Evolutionary conservation across 2,888 invertebrate species (phyloP).

Genomic region (Pilophorus perplexus): DNA sequence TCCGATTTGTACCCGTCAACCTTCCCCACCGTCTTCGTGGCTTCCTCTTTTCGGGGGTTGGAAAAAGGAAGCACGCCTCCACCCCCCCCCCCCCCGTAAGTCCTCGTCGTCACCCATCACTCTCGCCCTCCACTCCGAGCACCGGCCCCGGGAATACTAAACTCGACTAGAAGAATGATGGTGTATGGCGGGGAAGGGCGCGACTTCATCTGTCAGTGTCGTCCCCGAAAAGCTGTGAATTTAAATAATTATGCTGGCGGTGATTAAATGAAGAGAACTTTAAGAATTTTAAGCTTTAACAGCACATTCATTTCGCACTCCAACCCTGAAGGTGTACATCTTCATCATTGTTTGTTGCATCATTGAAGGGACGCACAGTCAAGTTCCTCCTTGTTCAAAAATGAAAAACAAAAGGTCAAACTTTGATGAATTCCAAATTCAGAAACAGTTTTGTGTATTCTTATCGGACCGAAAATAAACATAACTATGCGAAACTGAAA

Average conservation of each 20-base stretch:
- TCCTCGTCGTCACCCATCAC: too few species aligned
- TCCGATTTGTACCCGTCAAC: slow-evolving; percentile 40
- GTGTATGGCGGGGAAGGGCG: background rate
- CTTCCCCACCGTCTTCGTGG: slow-evolving; percentile 20
- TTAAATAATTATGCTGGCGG: slow-evolving; percentile 26
- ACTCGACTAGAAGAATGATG: slow-evolving; percentile 35
- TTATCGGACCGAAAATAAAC: slow-evolving; percentile 26
- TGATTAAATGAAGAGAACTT: slow-evolving; percentile 21
- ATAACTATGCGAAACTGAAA: background rate
- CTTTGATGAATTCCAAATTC: too few species aligned
- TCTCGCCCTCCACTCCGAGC: too few species aligned
- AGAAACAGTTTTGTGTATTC: too few species aligned
- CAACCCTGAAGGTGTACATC: too few species aligned
- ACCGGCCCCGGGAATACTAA: slow-evolving; percentile 34
- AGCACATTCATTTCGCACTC: too few species aligned
- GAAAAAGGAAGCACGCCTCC: background rate
- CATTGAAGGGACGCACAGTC: too few species aligned
- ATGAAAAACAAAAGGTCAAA: too few species aligned
- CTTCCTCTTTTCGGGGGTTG: background rate
- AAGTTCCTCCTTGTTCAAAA: too few species aligned
- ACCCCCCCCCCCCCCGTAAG: too few species aligned
- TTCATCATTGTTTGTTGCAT: too few species aligned
- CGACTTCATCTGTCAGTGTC: slow-evolving; percentile 31
- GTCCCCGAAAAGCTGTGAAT: slow-evolving; percentile 31
- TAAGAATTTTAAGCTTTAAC: background rate